Conservation (phyloP, 2,888 invertebrate genomes). For the Saturnia pavonia region DNA sequence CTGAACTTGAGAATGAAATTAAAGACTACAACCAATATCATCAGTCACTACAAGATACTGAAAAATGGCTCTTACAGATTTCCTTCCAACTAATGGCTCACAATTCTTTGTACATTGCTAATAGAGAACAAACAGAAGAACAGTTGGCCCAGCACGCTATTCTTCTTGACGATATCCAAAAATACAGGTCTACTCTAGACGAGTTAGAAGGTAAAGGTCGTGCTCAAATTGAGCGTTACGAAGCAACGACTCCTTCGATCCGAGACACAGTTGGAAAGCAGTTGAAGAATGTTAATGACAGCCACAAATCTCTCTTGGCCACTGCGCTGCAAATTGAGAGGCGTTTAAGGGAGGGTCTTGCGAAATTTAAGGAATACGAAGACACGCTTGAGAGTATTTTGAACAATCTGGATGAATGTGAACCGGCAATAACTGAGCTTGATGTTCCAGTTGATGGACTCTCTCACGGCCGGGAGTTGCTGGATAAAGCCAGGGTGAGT, state of each 20-base stretch:
- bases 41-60: conserved; percentile 94
- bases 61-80: conserved; percentile 97
- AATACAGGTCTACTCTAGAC: conserved; percentile 91
- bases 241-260: conserved; percentile 86
- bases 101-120: conserved; percentile 95
- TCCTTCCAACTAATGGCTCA: conserved; percentile 98
- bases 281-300: conserved; percentile 94
- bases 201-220: conserved; percentile 92
- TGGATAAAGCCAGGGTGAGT: conserved; percentile 89
- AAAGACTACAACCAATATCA: conserved; percentile 93
- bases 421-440: conserved; percentile 89
- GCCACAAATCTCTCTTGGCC: conserved; percentile 93
- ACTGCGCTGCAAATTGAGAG: conserved; percentile 96
- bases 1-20: conserved; percentile 89
- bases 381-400: conserved; percentile 93
- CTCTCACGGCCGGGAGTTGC: conserved; percentile 85
- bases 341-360: conserved; percentile 92
- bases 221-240: conserved; percentile 91
- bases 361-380: conserved; percentile 97
- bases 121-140: conserved; percentile 94
- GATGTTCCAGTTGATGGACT: conserved; percentile 89
- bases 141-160: conserved; percentile 94
- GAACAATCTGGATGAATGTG: conserved; percentile 89
- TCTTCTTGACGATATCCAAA: conserved; percentile 88
- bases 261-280: conserved; percentile 91